Evolutionary conservation across 2,113 vertebrate genomes (phyloP).

Genomic region (Nesogale talazaci): DNA sequence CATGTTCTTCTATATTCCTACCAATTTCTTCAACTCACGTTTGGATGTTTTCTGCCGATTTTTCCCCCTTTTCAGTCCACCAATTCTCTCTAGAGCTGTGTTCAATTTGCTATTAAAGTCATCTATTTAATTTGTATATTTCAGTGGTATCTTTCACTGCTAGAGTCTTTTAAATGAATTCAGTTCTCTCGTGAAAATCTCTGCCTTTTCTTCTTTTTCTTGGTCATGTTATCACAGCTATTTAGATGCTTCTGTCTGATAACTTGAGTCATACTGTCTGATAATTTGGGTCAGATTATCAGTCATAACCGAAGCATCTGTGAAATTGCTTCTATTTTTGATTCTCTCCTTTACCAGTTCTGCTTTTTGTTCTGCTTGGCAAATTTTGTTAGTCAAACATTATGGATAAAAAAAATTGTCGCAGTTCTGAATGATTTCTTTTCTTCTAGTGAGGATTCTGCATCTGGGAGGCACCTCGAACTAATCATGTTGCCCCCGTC

Average conservation of each 20-base stretch:
- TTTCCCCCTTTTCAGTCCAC: not conserved
- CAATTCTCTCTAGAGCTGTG: not conserved
- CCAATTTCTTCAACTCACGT: not conserved
- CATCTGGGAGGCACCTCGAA: not conserved
- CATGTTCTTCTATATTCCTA: not conserved
- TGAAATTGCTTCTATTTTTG: not conserved
- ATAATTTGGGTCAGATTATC: not conserved
- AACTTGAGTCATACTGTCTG: not conserved
- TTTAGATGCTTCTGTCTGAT: not conserved
- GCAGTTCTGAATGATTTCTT: not conserved
- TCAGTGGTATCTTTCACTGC: not conserved
- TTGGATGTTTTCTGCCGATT: slow-evolving; percentile 13
- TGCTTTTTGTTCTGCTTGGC: not conserved
- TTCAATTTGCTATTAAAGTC: not conserved
- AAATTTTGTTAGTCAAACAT: not conserved
- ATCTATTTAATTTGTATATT: not conserved
- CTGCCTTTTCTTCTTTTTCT: not conserved
- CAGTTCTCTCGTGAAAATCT: not conserved
- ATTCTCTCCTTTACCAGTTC: not conserved
- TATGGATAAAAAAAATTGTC: not conserved
- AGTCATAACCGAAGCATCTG: not conserved
- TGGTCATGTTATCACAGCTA: not conserved
- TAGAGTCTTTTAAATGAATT: not conserved
- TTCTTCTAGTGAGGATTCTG: not conserved
- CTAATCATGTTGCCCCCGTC: not conserved